A percentile compares a stretch with the other conserved stretches of the same genome.
These are phyloP conservation scores for Pseudochaenichthys georgianus DNA, from an alignment of 2,797 vertebrate species.

Conservation along the genomic window DNA sequence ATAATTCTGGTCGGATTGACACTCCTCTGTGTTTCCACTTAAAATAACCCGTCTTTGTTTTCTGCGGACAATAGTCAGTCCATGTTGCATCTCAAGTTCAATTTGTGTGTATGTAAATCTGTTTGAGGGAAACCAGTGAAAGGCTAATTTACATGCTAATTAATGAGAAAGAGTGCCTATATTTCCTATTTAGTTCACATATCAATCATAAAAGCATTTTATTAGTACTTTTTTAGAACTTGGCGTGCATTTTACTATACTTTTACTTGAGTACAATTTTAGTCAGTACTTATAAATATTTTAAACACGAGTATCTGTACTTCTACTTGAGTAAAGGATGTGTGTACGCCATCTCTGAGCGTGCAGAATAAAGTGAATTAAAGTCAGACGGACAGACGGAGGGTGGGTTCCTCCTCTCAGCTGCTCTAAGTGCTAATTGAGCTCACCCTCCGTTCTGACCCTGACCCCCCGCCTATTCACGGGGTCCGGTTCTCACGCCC, in stretches of 20 bases:
- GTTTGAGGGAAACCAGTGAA: constrained; percentile 22
- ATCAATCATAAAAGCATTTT: constrained; percentile 1
- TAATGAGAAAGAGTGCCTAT: background rate
- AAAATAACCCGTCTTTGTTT: constrained; percentile 43
- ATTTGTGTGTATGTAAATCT: constrained; percentile 56
- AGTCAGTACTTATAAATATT: no score
- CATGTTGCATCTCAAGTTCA: constrained; percentile 27
- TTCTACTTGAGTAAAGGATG: no score
- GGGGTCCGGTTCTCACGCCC: constrained; percentile 78
- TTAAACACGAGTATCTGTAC: no score
- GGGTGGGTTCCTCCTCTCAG: constrained; percentile 49
- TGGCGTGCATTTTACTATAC: no score
- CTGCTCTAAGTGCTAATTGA: constrained; percentile 80
- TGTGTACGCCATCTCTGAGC: no score
- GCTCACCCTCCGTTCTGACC: constrained; percentile 69
- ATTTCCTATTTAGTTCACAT: constrained; percentile 8
- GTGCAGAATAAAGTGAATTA: no score
- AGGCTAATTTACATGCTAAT: constrained; percentile 26
- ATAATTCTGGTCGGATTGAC: background rate
- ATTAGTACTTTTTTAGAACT: background rate
- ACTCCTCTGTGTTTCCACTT: constrained; percentile 1
- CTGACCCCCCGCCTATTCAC: constrained; percentile 73
- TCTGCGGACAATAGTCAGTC: constrained; percentile 33
- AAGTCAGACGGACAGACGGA: constrained; percentile 57
- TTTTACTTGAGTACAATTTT: no score